Conservation (phyloP, 2,888 invertebrate species). For the Leucophenga maculata region DNA sequence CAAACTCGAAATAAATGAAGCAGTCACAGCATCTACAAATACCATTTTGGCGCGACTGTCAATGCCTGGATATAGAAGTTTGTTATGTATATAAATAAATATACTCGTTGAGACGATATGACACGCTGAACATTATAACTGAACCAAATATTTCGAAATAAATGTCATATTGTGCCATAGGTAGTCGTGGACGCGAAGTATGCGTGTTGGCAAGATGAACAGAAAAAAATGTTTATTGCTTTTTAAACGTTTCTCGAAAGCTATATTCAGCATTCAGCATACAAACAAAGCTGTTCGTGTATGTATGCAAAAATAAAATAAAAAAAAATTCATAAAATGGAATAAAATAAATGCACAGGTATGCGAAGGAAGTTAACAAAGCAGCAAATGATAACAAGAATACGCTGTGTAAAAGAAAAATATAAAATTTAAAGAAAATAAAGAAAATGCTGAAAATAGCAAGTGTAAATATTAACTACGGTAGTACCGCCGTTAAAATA, state of each 20-base stretch:
- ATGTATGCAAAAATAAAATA: background rate
- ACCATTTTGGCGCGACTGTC: background rate
- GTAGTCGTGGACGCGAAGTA: background rate
- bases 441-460: background rate
- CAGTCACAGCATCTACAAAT: background rate
- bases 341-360: no score
- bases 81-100: no score
- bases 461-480: no score
- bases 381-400: no score
- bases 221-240: constrained; percentile 18
- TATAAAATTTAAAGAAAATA: background rate
- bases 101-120: no score
- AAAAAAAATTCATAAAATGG: no score
- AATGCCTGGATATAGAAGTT: background rate
- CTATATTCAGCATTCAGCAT: background rate
- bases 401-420: no score
- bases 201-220: background rate
- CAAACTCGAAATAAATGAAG: background rate
- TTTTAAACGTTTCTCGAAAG: constrained; percentile 22
- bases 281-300: background rate
- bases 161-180: background rate
- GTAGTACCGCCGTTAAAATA: no score
- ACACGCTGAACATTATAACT: no score
- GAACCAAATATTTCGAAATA: background rate
- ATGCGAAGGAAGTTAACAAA: no score